Evolutionary conservation across 2,113 vertebrate genomes (phyloP).

Genomic region (Columba janthina): DNA sequence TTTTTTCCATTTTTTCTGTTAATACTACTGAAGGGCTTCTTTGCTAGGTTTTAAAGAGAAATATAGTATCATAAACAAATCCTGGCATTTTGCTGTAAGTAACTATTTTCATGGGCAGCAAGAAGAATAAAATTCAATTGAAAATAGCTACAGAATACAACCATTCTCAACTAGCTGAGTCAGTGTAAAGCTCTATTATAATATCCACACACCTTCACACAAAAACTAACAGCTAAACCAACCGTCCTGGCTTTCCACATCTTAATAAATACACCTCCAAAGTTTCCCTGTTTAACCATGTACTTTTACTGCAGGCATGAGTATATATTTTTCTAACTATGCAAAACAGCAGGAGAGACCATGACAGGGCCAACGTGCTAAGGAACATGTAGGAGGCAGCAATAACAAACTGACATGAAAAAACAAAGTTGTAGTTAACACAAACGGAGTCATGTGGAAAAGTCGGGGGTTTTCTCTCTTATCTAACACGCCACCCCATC

Average conservation of each 20-base stretch:
- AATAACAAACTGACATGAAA: not conserved
- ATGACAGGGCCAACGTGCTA: not conserved
- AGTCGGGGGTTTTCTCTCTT: not conserved
- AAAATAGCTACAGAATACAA: not conserved
- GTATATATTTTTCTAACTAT: not conserved
- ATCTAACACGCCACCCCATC: not conserved
- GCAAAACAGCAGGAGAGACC: conserved; percentile 26
- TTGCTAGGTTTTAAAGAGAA: not conserved
- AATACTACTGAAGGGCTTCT: not conserved
- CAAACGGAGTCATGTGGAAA: not conserved
- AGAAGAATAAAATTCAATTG: not conserved
- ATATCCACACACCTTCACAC: not conserved
- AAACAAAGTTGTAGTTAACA: not conserved
- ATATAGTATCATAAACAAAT: not conserved
- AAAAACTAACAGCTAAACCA: not conserved
- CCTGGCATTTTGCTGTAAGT: not conserved
- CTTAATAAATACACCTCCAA: not conserved
- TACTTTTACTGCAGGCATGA: not conserved
- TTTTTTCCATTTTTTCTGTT: not conserved
- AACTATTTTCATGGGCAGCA: not conserved
- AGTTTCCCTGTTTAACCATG: not conserved
- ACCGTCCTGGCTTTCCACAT: not conserved
- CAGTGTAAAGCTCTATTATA: not conserved
- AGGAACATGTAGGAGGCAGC: conserved; percentile 44
- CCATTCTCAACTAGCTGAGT: not conserved